Evolutionary conservation across 1,140 invertebrate species (phyloP).

Genomic region (Cepaea nemoralis): DNA sequence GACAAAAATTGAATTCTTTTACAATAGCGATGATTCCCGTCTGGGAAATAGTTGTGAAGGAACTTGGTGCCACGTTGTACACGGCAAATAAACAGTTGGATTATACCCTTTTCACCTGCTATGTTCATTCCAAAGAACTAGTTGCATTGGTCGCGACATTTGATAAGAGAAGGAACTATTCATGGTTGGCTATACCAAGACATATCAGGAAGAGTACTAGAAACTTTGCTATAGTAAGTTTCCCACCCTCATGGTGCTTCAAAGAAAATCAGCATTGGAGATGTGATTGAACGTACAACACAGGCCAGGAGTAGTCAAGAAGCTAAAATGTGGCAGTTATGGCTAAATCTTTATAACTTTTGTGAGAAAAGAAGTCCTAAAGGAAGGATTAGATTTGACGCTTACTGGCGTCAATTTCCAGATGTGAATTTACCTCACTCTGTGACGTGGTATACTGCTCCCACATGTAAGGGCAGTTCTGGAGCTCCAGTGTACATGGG

Average conservation of each 20-base stretch:
- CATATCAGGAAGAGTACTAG: not conserved
- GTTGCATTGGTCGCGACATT: not conserved
- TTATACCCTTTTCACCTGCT: conserved; percentile 25
- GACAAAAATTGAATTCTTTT: conserved; percentile 36
- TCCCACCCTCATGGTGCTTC: conserved; percentile 29
- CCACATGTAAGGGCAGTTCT: conserved; percentile 31
- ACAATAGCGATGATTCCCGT: conserved; percentile 24
- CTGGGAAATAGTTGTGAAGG: not conserved
- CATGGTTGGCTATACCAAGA: conserved; percentile 4
- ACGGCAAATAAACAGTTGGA: conserved; percentile 7
- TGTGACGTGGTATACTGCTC: conserved; percentile 8
- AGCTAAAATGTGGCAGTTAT: not conserved
- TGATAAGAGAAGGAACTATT: conserved; percentile 1
- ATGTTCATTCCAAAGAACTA: conserved; percentile 18
- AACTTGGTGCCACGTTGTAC: not conserved
- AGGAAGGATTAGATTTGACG: not conserved
- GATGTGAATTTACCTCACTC: not conserved
- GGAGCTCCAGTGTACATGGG: conserved; percentile 38
- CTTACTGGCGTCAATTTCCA: not conserved
- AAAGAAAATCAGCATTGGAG: conserved; percentile 33
- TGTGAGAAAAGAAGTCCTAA: not conserved
- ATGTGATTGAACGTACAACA: conserved; percentile 1
- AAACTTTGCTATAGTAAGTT: conserved; percentile 28
- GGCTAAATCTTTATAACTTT: not conserved
- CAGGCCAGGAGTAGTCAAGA: not conserved